Base-by-base conservation (phyloP, 92 coral and sea anemone species). In the Parazoanthus atlanticus region DNA sequence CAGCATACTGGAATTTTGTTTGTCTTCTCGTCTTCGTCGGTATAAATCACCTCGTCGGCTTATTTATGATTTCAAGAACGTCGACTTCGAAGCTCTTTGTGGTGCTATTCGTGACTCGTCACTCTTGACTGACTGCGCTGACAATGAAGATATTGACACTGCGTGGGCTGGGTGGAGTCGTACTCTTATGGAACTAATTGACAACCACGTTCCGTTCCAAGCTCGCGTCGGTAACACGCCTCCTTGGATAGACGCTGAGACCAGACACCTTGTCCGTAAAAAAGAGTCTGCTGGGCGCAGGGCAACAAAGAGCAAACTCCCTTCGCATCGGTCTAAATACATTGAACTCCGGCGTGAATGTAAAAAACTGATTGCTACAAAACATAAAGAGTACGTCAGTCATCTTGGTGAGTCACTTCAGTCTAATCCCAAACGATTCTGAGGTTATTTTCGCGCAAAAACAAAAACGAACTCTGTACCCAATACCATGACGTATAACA, bases 181-280 rank as follows among this genome's bases (percentile, higher is more conserved):
- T 25, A 75, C 80, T 41, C 69, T 90, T 0, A 25, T 33, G 8
- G 81, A 46, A 26, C 79, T 81, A 15, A 74, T 86, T 70, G 76
- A 86, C 29, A 26, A 47, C 52, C 82, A 72, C 71, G 49, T 80
- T 38, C 90, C 88, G 67, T 30, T 43, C 33, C 29, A 66, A 61
- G 41, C 46, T 5, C 71, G 79, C 72, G 43, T 31, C 74, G 30
- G 40, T 8, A 76, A 81, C 64, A 88, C 91, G 13, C 89, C 93
- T 69, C 93, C 89, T 61, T 91, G 93, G 93, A 65, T 91, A 9
- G 86, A 88, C 3, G 67, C 58, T 29, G 91, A 88, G 78, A 75
- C 88, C 0, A 84, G 32, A 23, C 89, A 91, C 82, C 73, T 88
- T 49, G 78, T 91, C 23, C 88, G 77, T 40, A 86, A 70, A 41